Conservation (phyloP, 2,113 vertebrate species). For the Glareola pratincola region DNA sequence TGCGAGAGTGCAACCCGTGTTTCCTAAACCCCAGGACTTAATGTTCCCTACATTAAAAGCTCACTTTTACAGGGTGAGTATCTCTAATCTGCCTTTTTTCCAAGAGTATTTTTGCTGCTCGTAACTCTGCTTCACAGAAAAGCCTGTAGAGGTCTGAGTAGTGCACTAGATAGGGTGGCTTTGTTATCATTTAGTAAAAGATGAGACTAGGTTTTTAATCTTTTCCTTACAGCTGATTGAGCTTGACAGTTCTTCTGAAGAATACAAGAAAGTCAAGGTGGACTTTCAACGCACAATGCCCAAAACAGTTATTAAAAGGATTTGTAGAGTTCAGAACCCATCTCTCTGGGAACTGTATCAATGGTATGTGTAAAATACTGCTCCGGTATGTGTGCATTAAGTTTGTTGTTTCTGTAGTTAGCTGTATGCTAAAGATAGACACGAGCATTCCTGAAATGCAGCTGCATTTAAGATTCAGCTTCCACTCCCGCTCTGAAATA, state of each 20-base stretch:
- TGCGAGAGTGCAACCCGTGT: background rate
- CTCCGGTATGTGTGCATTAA: background rate
- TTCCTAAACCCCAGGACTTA: background rate
- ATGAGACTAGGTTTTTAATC: background rate
- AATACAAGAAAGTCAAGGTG: slow-evolving; percentile 70
- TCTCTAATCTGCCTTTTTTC: background rate
- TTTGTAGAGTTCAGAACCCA: slow-evolving; percentile 84
- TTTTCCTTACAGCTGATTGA: slow-evolving; percentile 71
- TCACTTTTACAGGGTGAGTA: background rate
- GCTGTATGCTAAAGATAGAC: background rate
- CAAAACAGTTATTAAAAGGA: slow-evolving; percentile 60
- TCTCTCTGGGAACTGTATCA: slow-evolving; percentile 85
- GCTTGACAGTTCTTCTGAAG: slow-evolving; percentile 63
- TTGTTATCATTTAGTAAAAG: background rate
- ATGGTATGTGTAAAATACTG: slow-evolving; percentile 73
- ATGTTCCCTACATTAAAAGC: background rate
- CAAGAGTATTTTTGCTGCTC: background rate
- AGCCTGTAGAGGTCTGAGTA: background rate
- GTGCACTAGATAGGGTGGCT: background rate
- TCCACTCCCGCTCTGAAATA: background rate
- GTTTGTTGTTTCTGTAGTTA: background rate
- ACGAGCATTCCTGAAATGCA: background rate
- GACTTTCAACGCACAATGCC: slow-evolving; percentile 80
- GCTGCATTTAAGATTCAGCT: background rate
- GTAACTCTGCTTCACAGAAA: background rate